Base-by-base conservation (phyloP, 2,888 invertebrate genomes). In the Aproaerema taeniolella region DNA sequence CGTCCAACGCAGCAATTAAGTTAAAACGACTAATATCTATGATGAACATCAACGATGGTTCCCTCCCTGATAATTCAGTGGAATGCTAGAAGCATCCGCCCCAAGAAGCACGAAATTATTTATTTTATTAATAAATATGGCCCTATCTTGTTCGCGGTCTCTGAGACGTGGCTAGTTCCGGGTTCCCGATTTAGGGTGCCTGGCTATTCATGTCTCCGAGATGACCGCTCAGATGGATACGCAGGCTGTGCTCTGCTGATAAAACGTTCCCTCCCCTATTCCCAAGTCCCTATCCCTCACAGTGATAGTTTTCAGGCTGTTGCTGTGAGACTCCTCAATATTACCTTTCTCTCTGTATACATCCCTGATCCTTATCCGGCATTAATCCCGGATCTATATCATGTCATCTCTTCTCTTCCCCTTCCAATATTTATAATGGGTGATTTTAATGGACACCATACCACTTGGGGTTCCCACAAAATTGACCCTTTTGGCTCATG, bases 151-250 rank as follows among this genome's bases (percentile, higher is more conserved):
- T 17, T 47, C 26, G 41, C 44, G 31, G 35, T 50, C 35, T 33
- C 42, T 30, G 49, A 50, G 44, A 43, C 47, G 11, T 53, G 53
- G 49, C 31, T 50, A n/a, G 20, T 39, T n/a, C 11, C 12, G 12
- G 5, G 14, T 12, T 26, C 26, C n/a, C n/a, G n/a, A 9, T 26
- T 26, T 26, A 17, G 42, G 15, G 14, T 48, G 2, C 37, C 40
- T 2, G 52, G 51, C 6, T 53, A 41, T 31, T 28, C 48, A 3
- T 50, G 52, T 41, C 41, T 54, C 5, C 41, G 53, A 11, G 48
- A 52, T 38, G 52, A 52, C 40, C 44, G 52, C 25, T 10, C 2
- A 15, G 52, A 56, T 26, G 52, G 52, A 1, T 45, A 48, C 29
- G 55, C 33, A 7, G 52, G 52, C 2, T 10, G 34, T 15, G 43